Conservation (phyloP, 2,797 vertebrate species). For the Myotis findleyi region DNA sequence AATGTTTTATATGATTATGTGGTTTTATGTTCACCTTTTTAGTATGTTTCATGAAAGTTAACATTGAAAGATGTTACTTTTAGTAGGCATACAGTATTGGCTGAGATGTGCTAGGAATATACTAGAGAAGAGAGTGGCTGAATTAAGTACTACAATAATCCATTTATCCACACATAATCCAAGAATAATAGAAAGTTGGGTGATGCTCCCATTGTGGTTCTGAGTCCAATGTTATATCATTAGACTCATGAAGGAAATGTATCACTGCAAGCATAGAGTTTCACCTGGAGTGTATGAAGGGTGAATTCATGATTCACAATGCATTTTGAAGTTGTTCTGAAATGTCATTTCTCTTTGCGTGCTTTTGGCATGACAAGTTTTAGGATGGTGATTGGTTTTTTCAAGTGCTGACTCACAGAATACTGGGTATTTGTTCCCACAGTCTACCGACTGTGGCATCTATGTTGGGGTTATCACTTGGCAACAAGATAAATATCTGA, state of each 20-base stretch:
- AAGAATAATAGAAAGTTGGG: background rate
- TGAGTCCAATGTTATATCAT: background rate
- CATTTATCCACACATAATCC: background rate
- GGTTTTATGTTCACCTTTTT: background rate
- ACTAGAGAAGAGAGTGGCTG: background rate
- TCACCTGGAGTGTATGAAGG: background rate
- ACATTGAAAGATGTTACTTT: background rate
- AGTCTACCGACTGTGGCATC: background rate
- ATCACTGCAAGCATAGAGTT: background rate
- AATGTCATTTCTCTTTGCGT: background rate
- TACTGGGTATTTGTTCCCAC: slow-evolving; percentile 37
- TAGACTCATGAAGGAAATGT: background rate
- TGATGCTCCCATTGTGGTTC: background rate
- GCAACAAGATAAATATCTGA: slow-evolving; percentile 77
- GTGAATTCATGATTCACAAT: slow-evolving; percentile 46
- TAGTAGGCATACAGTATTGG: background rate
- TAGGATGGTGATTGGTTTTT: background rate
- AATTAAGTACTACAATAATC: background rate
- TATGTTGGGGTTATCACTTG: slow-evolving; percentile 56
- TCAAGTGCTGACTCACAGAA: slow-evolving; percentile 67
- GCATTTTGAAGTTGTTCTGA: background rate
- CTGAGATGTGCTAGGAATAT: background rate
- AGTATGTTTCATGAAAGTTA: background rate
- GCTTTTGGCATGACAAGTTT: slow-evolving; percentile 50
- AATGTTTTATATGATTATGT: background rate